Evolutionary conservation across 2,888 invertebrate species (phyloP).

Genomic region (Hipparchia semele): DNA sequence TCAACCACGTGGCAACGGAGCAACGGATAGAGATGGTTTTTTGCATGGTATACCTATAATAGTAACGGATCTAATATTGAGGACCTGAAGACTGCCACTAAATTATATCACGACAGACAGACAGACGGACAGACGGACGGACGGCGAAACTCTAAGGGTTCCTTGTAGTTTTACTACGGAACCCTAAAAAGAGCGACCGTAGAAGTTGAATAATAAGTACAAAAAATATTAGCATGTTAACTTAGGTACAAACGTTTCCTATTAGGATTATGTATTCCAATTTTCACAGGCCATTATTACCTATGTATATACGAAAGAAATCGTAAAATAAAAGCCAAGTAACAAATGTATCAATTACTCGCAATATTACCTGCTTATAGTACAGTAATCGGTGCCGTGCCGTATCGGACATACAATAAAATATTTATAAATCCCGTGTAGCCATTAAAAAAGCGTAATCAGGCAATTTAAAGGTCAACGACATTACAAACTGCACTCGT

Average conservation of each 20-base stretch:
- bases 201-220: no score
- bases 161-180: no score
- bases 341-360: conserved; percentile 27
- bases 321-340: conserved; percentile 14
- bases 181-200: no score
- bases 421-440: conserved; percentile 65
- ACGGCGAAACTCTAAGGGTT: no score
- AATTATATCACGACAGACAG: no score
- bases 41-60: no score
- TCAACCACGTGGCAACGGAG: no score
- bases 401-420: conserved; percentile 57
- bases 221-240: neutral
- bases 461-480: conserved; percentile 76
- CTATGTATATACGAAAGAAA: conserved; percentile 1
- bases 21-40: no score
- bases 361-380: conserved; percentile 22
- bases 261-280: conserved; percentile 1
- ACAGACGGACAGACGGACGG: no score
- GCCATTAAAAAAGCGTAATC: conserved; percentile 78
- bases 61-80: no score
- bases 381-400: conserved; percentile 32
- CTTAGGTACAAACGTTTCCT: neutral
- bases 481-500: conserved; percentile 62
- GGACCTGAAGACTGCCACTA: no score
- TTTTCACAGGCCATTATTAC: conserved; percentile 12